Percentiles rank a stretch among this genome's conserved stretches.
Evolutionary conservation across 1,140 invertebrate species (phyloP).

Genomic region (Microvelia longipes): DNA sequence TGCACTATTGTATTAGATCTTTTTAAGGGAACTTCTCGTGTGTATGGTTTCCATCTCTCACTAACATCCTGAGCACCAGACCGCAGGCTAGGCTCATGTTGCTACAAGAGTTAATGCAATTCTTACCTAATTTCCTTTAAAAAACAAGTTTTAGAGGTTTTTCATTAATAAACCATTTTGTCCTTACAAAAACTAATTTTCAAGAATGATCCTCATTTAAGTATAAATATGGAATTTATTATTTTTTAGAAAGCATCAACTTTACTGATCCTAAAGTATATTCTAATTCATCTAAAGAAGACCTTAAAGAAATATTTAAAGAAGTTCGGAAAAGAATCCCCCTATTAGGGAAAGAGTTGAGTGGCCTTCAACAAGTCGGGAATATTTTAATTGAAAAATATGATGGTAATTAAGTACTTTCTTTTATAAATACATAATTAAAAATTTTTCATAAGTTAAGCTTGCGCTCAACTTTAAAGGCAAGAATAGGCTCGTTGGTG

Average conservation of each 20-base stretch:
- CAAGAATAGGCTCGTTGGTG: no score
- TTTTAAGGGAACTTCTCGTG: no score
- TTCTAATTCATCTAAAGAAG: not conserved
- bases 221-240: not conserved
- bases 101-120: no score
- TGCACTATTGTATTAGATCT: no score
- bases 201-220: not conserved
- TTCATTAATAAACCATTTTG: not conserved
- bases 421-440: no score
- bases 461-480: no score
- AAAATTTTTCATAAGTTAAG: no score
- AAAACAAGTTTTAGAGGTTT: not conserved
- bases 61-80: no score
- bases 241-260: no score
- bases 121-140: not conserved
- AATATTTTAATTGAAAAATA: not conserved
- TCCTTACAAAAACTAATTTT: not conserved
- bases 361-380: not conserved
- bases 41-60: no score
- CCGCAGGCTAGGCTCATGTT: no score
- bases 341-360: not conserved
- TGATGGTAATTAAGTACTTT: not conserved
- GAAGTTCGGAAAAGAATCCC: not conserved
- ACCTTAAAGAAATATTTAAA: not conserved
- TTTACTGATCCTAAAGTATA: not conserved